phyloP scores from a whole-genome alignment of 2,113 vertebrate genomes.

The Oryzias woworae region DNA sequence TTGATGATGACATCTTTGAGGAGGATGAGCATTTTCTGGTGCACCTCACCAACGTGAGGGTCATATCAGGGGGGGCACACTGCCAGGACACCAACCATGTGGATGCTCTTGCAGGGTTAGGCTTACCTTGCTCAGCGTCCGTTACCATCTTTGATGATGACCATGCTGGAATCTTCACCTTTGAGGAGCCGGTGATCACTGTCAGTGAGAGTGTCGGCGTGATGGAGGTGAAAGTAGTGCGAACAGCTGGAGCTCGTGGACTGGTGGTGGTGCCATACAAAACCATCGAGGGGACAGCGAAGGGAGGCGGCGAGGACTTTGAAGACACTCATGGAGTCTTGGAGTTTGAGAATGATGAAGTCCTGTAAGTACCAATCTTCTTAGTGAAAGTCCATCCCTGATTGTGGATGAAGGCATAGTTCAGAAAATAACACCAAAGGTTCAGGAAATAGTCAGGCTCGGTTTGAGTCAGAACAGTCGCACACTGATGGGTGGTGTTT shows the following conservation, averaged over 20 bases:
- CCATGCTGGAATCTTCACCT: conserved; percentile 93
- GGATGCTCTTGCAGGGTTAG: conserved; percentile 78
- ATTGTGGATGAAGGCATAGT: no score
- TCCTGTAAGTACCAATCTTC: conserved; percentile 84
- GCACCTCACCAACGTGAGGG: conserved; percentile 87
- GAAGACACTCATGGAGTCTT: conserved; percentile 92
- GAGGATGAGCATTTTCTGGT: conserved; percentile 96
- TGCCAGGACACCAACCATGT: conserved; percentile 67
- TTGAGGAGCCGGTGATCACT: conserved; percentile 84
- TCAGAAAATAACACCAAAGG: no score
- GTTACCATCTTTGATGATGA: conserved; percentile 96
- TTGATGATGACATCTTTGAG: conserved; percentile 96
- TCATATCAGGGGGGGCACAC: conserved; percentile 65
- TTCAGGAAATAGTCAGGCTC: no score
- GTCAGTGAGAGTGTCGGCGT: conserved; percentile 91
- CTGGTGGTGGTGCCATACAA: conserved; percentile 91
- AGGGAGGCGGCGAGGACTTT: conserved; percentile 96
- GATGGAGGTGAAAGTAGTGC: conserved; percentile 93
- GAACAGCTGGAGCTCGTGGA: conserved; percentile 90
- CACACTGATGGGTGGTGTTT: no score
- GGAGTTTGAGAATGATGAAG: conserved; percentile 95
- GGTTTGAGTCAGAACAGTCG: no score
- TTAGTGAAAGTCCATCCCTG: not conserved
- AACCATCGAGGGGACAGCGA: conserved; percentile 88
- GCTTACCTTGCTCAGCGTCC: conserved; percentile 83